Evolutionary conservation across 1,140 invertebrate species (phyloP).

Genomic region (Diachasmimorpha longicaudata): DNA sequence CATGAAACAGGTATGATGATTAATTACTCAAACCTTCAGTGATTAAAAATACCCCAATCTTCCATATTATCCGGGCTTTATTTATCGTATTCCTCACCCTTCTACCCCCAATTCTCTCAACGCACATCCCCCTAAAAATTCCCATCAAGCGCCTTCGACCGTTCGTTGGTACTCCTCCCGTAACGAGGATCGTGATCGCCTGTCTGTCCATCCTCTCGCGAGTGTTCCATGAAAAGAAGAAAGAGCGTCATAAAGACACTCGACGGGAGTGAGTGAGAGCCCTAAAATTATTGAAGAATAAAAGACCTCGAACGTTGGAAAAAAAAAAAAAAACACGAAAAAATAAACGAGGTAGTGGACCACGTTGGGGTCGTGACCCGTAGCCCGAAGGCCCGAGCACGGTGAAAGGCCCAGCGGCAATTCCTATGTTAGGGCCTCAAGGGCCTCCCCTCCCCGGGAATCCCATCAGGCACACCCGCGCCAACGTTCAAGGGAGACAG

Average conservation of each 20-base stretch:
- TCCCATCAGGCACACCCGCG: background rate
- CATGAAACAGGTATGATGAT: background rate
- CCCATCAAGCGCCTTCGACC: background rate
- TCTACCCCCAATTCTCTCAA: background rate
- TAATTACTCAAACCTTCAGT: background rate
- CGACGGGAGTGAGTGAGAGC: constrained; percentile 20
- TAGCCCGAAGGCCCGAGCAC: constrained; percentile 34
- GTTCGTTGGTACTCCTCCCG: constrained; percentile 14
- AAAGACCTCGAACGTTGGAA: constrained; percentile 24
- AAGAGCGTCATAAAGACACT: constrained; percentile 26
- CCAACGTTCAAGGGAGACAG: background rate
- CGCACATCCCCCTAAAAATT: background rate
- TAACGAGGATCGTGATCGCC: constrained; percentile 45
- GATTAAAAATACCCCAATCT: background rate
- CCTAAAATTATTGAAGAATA: constrained; percentile 5
- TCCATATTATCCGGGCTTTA: background rate
- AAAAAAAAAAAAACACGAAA: constrained; percentile 39
- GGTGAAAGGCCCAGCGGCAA: constrained; percentile 34
- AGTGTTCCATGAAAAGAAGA: constrained; percentile 13
- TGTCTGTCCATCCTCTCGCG: constrained; percentile 17
- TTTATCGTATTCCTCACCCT: too few species aligned
- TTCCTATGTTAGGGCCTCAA: constrained; percentile 24
- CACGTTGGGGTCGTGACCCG: constrained; percentile 53
- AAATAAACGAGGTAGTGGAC: constrained; percentile 43
- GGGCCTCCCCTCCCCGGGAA: constrained; percentile 11